Conservation (phyloP, 1,140 invertebrate species). For the Vanessa tameamea region DNA sequence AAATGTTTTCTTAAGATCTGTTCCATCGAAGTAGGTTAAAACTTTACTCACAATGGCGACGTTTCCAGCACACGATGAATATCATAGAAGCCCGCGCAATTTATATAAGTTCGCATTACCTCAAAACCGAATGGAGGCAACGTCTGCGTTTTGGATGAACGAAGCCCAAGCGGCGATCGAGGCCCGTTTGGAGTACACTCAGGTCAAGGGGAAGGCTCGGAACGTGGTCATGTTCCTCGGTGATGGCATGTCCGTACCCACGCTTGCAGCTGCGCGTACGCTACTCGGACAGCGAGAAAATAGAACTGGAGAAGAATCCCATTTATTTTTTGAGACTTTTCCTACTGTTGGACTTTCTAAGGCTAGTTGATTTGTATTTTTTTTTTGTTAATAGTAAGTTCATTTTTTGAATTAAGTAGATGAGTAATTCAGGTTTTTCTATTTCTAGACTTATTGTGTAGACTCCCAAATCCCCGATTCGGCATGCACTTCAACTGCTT, state of each 20-base stretch:
- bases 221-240: slow-evolving; percentile 89
- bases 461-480: slow-evolving; percentile 89
- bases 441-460: slow-evolving; percentile 87
- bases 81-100: slow-evolving; percentile 37
- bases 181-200: slow-evolving; percentile 18
- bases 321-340: slow-evolving; percentile 87
- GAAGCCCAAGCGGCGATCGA: slow-evolving; percentile 46
- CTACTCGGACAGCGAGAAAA: slow-evolving; percentile 83
- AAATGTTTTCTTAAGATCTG: not conserved
- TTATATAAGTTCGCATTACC: not conserved
- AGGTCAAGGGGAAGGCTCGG: slow-evolving; percentile 78
- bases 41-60: not conserved
- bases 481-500: slow-evolving; percentile 89
- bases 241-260: slow-evolving; percentile 88
- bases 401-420: not conserved
- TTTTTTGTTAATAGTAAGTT: not conserved
- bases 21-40: not conserved
- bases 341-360: slow-evolving; percentile 86
- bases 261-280: slow-evolving; percentile 85
- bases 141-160: slow-evolving; percentile 42
- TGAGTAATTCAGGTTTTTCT: not conserved
- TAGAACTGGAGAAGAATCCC: slow-evolving; percentile 83
- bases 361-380: slow-evolving; percentile 68
- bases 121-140: slow-evolving; percentile 34
- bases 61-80: slow-evolving; percentile 37